phyloP scores from a whole-genome alignment of 2,888 invertebrate genomes.

The Asteroscopus sphinx region DNA sequence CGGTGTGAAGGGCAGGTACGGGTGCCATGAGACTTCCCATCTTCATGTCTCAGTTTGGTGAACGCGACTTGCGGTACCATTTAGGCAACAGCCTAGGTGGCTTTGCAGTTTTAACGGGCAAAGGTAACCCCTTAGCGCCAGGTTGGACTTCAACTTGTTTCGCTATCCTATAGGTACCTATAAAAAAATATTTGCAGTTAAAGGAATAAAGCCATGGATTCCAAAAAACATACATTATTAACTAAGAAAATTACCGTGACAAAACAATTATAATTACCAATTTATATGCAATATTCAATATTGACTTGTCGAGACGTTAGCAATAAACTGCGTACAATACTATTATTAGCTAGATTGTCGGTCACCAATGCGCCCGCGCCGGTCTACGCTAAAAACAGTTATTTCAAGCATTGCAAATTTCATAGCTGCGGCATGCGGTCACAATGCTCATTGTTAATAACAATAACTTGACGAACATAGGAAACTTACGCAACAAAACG shows the following conservation, averaged over 20 bases:
- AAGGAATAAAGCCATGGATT: conserved; percentile 12
- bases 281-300: conserved; percentile 23
- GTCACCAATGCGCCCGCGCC: conserved; percentile 7
- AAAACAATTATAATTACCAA: conserved; percentile 15
- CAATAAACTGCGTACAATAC: conserved; percentile 42
- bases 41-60: too few relatives aligned
- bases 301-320: conserved; percentile 11
- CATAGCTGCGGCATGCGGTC: conserved; percentile 49
- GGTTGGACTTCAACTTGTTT: too few relatives aligned
- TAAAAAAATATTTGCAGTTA: background rate
- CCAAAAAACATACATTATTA: conserved; percentile 1
- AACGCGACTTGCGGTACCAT: too few relatives aligned
- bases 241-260: conserved; percentile 4
- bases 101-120: too few relatives aligned
- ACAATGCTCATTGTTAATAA: conserved; percentile 67
- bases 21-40: too few relatives aligned
- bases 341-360: conserved; percentile 49
- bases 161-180: too few relatives aligned
- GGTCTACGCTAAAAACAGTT: conserved; percentile 56
- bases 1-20: too few relatives aligned
- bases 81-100: too few relatives aligned
- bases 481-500: conserved; percentile 48
- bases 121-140: too few relatives aligned
- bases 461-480: conserved; percentile 56
- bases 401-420: conserved; percentile 59